Conservation (phyloP, 2,888 invertebrate genomes). For the Tipula confusa region DNA sequence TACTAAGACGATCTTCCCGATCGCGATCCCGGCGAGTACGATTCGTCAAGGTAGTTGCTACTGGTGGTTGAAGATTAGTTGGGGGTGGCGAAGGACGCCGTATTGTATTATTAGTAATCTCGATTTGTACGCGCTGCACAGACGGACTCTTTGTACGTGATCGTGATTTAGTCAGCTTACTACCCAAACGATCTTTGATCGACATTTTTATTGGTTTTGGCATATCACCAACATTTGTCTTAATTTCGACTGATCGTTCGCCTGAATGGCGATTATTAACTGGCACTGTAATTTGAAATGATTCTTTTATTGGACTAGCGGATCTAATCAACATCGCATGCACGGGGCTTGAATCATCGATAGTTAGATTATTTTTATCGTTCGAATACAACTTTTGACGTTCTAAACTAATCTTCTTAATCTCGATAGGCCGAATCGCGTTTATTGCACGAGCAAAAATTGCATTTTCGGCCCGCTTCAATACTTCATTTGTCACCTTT, state of each 20-base stretch:
- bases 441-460: constrained; percentile 85
- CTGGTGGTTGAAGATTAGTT: too few relatives aligned
- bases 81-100: neutral
- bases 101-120: neutral
- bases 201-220: constrained; percentile 51
- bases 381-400: constrained; percentile 63
- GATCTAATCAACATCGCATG: constrained; percentile 35
- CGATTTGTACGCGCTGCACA: constrained; percentile 34
- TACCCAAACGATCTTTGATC: constrained; percentile 74
- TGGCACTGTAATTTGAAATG: constrained; percentile 56
- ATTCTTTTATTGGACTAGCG: constrained; percentile 37
- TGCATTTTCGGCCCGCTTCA: constrained; percentile 87
- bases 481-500: constrained; percentile 79
- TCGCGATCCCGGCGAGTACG: constrained; percentile 33
- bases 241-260: constrained; percentile 51
- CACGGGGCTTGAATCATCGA: constrained; percentile 39
- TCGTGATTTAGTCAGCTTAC: constrained; percentile 41
- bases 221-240: constrained; percentile 44
- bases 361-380: constrained; percentile 40
- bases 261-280: constrained; percentile 49
- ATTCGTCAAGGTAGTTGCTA: neutral
- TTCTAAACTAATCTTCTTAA: constrained; percentile 65
- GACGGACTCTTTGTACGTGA: constrained; percentile 37
- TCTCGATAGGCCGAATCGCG: constrained; percentile 71
- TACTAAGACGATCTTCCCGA: constrained; percentile 27